Conservation (phyloP, 2,888 invertebrate genomes). For the Fabriciana adippe region DNA sequence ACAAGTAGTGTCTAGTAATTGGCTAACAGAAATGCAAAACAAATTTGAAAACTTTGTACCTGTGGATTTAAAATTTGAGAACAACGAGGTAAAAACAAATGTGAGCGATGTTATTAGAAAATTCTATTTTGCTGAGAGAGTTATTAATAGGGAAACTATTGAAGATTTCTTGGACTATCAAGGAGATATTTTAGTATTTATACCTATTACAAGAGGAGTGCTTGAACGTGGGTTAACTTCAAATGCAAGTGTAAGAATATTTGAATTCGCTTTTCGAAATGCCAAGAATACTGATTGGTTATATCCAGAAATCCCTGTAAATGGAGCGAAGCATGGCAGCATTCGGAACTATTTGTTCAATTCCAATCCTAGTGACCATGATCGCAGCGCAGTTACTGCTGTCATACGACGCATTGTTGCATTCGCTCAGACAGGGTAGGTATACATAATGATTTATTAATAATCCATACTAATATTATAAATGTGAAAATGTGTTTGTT, state of each 20-base stretch:
- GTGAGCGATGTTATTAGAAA: slow-evolving; percentile 52
- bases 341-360: slow-evolving; percentile 66
- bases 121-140: slow-evolving; percentile 58
- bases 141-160: slow-evolving; percentile 56
- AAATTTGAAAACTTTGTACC: slow-evolving; percentile 66
- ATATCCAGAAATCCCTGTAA: slow-evolving; percentile 56
- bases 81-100: slow-evolving; percentile 44
- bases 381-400: slow-evolving; percentile 47
- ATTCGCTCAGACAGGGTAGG: slow-evolving; percentile 66
- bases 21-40: slow-evolving; percentile 60
- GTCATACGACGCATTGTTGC: slow-evolving; percentile 52
- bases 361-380: slow-evolving; percentile 52
- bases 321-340: slow-evolving; percentile 64
- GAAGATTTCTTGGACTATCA: slow-evolving; percentile 66
- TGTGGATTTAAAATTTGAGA: slow-evolving; percentile 56
- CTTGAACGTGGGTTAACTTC: slow-evolving; percentile 61
- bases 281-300: slow-evolving; percentile 60
- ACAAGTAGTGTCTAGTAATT: slow-evolving; percentile 53
- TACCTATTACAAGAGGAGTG: slow-evolving; percentile 60
- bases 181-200: slow-evolving; percentile 63
- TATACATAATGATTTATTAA: slow-evolving; percentile 9
- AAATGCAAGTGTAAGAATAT: slow-evolving; percentile 53
- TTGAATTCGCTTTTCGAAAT: slow-evolving; percentile 65
- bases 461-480: too few relatives aligned
- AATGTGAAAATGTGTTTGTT: too few relatives aligned